Conservation (phyloP, 2,888 invertebrate genomes). For the Archips crataeganus region DNA sequence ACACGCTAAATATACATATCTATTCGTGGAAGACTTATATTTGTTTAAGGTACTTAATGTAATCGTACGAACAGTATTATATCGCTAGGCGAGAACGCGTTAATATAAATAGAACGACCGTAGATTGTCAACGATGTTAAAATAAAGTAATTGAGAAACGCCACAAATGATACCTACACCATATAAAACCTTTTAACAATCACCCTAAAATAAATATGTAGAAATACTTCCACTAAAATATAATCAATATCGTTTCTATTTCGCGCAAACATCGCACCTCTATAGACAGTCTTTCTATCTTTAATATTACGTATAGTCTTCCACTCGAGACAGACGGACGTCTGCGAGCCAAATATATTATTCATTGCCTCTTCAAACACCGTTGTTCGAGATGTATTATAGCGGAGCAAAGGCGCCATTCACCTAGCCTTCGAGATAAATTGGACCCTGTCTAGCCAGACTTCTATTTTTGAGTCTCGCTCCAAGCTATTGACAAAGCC, state of each 20-base stretch:
- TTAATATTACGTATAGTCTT: constrained; percentile 12
- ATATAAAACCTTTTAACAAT: not conserved
- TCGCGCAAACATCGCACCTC: not conserved
- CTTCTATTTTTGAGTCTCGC: constrained; percentile 10
- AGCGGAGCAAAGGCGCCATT: constrained; percentile 6
- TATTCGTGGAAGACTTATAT: not conserved
- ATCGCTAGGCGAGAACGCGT: not conserved
- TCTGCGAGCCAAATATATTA: constrained; percentile 38
- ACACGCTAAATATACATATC: not conserved
- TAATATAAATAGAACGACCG: not conserved
- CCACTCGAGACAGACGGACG: constrained; percentile 42
- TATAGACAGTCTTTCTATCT: constrained; percentile 15
- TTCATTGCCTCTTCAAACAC: constrained; percentile 36
- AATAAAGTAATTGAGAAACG: not conserved
- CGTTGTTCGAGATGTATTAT: constrained; percentile 30
- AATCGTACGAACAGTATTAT: not conserved
- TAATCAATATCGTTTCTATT: constrained; percentile 20
- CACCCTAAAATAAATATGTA: constrained; percentile 14
- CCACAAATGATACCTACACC: not conserved
- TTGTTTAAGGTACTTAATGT: not conserved
- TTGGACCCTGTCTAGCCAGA: constrained; percentile 26
- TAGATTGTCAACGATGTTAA: no score
- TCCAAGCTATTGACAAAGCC: constrained; percentile 19
- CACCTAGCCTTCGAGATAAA: constrained; percentile 31
- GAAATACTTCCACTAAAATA: constrained; percentile 10